Evolutionary conservation across 2,888 invertebrate species (phyloP).

Genomic region (Coleophora flavipennella): DNA sequence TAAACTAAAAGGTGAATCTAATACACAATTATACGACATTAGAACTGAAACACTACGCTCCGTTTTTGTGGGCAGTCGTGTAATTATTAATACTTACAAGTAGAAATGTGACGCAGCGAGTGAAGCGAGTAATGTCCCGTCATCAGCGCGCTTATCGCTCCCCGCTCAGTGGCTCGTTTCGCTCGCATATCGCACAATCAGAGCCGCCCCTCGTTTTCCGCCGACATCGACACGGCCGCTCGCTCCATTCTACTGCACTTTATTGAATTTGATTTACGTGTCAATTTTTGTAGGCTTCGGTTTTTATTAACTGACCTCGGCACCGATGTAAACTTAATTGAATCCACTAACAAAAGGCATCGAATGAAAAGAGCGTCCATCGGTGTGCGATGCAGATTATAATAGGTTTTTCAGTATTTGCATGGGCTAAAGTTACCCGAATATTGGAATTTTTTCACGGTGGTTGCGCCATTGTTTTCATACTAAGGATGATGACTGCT

Average conservation of each 20-base stretch:
- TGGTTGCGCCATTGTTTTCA: slow-evolving; percentile 23
- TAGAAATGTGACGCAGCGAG: slow-evolving; percentile 6
- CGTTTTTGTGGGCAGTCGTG: no score
- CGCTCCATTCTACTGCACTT: slow-evolving; percentile 56
- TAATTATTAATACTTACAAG: slow-evolving; percentile 13
- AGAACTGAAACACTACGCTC: no score
- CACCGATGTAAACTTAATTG: slow-evolving; percentile 71
- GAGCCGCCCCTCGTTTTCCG: background rate
- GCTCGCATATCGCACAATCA: background rate
- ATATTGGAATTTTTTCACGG: slow-evolving; percentile 57
- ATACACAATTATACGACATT: no score
- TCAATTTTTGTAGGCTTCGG: slow-evolving; percentile 68
- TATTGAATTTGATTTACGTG: slow-evolving; percentile 70
- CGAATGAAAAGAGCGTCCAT: slow-evolving; percentile 68
- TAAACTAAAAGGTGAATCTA: no score
- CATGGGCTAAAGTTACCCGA: slow-evolving; percentile 59
- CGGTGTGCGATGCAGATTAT: slow-evolving; percentile 70
- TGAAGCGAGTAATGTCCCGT: no score
- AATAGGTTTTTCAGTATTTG: slow-evolving; percentile 66
- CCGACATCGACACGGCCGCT: background rate
- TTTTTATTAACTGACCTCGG: slow-evolving; percentile 72
- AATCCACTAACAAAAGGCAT: slow-evolving; percentile 68
- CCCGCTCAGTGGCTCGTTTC: no score
- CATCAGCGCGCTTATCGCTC: no score
- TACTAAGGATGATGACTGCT: no score